Percentiles rank a stretch among this genome's conserved stretches.
phyloP scores from a whole-genome alignment of 2,888 invertebrate species.

The Drosophila diplacantha region DNA sequence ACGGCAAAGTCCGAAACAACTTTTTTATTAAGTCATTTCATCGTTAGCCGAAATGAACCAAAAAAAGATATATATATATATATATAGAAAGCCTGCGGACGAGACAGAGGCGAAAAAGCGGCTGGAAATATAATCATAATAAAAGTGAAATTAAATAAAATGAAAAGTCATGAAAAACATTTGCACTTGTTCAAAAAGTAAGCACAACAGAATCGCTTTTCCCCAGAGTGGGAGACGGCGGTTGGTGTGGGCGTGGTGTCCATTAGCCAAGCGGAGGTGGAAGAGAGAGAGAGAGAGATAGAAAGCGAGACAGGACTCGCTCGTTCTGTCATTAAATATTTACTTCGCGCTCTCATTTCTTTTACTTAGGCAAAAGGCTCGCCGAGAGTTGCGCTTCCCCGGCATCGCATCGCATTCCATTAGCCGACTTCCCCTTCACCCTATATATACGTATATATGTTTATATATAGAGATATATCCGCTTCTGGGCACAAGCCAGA shows the following conservation, averaged over 20 bases:
- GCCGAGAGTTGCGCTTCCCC: slow-evolving; percentile 30
- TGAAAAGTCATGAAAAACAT: slow-evolving; percentile 65
- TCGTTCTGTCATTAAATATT: slow-evolving; percentile 62
- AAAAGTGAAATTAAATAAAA: slow-evolving; percentile 70
- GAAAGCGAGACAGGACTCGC: not conserved
- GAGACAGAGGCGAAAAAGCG: slow-evolving; percentile 19
- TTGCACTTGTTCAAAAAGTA: slow-evolving; percentile 67
- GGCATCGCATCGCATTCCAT: slow-evolving; percentile 37
- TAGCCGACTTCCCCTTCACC: slow-evolving; percentile 12
- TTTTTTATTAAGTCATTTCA: slow-evolving; percentile 39
- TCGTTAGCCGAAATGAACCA: slow-evolving; percentile 26
- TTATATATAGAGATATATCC: slow-evolving; percentile 12
- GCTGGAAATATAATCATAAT: slow-evolving; percentile 67
- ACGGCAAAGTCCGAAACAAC: slow-evolving; percentile 25
- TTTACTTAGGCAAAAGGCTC: slow-evolving; percentile 51
- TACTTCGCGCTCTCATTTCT: slow-evolving; percentile 64
- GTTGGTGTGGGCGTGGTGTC: slow-evolving; percentile 17
- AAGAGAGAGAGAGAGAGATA: not conserved
- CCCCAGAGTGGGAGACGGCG: slow-evolving; percentile 35
- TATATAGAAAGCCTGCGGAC: not conserved
- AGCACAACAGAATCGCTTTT: slow-evolving; percentile 36
- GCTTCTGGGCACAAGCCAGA: slow-evolving; percentile 66
- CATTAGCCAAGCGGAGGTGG: slow-evolving; percentile 12
- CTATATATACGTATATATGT: no score
- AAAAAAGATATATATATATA: not conserved